Evolutionary conservation across 2,797 vertebrate species (phyloP).

Genomic region (Mormyrops attenuatus): DNA sequence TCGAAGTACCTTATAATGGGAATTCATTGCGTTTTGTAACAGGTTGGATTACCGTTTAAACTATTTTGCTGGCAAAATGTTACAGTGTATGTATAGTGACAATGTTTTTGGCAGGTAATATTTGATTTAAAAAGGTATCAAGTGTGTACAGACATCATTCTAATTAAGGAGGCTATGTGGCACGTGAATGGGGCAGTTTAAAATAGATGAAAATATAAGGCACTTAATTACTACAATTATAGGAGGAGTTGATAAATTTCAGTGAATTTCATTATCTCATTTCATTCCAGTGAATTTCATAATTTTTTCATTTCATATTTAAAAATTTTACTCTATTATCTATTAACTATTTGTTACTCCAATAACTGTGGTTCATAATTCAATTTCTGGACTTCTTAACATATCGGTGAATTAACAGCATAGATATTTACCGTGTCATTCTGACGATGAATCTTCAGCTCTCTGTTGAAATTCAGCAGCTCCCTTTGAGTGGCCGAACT

Average conservation of each 20-base stretch:
- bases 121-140: not conserved
- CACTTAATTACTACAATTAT: not conserved
- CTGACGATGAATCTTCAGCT: not conserved
- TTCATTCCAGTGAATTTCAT: not conserved
- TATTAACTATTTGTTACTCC: not conserved
- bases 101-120: not conserved
- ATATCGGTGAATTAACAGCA: not conserved
- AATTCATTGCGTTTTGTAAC: not conserved
- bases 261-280: not conserved
- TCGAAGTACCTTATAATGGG: not conserved
- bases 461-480: not conserved
- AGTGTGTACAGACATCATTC: not conserved
- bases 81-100: not conserved
- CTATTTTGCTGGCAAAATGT: not conserved
- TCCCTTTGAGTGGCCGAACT: not conserved
- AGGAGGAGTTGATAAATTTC: not conserved
- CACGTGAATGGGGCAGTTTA: not conserved
- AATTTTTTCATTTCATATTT: not conserved
- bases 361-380: not conserved
- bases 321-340: not conserved
- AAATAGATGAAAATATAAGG: not conserved
- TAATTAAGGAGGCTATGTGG: not conserved
- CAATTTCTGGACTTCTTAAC: not conserved
- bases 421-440: constrained; percentile 1
- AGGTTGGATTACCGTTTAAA: not conserved